Evolutionary conservation across 2,888 invertebrate genomes (phyloP).

Genomic region (Acleris laterana): DNA sequence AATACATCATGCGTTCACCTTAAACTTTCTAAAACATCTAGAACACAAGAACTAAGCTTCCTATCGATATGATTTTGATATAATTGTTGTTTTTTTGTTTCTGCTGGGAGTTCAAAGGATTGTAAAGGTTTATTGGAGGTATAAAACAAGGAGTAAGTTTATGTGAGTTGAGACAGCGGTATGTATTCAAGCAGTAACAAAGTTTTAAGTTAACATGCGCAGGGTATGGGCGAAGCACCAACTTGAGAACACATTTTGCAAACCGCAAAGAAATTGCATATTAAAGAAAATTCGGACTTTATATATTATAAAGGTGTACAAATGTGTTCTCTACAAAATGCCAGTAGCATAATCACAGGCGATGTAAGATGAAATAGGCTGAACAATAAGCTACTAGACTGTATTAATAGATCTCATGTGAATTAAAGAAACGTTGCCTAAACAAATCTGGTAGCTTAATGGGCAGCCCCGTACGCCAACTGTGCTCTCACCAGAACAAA

Average conservation of each 20-base stretch:
- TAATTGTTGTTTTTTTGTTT: slow-evolving; percentile 9
- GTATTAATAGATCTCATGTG: not conserved
- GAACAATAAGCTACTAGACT: slow-evolving; percentile 22
- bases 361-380: slow-evolving; percentile 15
- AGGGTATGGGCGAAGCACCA: slow-evolving; percentile 32
- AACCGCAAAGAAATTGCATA: too few relatives aligned
- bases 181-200: slow-evolving; percentile 28
- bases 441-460: slow-evolving; percentile 19
- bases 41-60: slow-evolving; percentile 59
- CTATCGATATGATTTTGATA: slow-evolving; percentile 44
- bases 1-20: slow-evolving; percentile 64
- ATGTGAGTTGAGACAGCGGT: slow-evolving; percentile 28
- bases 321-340: slow-evolving; percentile 24
- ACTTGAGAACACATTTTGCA: slow-evolving; percentile 21
- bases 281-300: not conserved
- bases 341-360: slow-evolving; percentile 19
- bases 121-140: slow-evolving; percentile 12
- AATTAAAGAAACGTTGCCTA: not conserved
- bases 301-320: not conserved
- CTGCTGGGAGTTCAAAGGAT: slow-evolving; percentile 9
- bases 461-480: slow-evolving; percentile 7
- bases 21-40: slow-evolving; percentile 56
- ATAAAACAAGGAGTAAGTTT: slow-evolving; percentile 13
- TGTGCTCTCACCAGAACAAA: slow-evolving; percentile 14
- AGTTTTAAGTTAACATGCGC: slow-evolving; percentile 29